Evolutionary conservation across 1,140 invertebrate species (phyloP).

Genomic region (Nasonia giraulti): DNA sequence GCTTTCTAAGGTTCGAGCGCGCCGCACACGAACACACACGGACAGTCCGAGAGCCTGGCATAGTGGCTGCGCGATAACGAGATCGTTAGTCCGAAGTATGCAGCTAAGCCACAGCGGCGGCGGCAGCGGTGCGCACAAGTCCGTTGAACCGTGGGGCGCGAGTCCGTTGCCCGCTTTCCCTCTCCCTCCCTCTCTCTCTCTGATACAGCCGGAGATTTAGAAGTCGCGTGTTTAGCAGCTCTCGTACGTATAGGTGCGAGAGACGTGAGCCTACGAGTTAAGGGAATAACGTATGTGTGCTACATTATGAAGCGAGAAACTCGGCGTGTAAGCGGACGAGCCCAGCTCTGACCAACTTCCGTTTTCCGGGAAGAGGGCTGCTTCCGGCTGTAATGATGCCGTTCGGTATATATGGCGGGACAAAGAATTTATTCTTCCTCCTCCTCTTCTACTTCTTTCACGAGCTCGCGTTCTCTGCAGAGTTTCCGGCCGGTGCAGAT

Average conservation of each 20-base stretch:
- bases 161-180: constrained; percentile 3
- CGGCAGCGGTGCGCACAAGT: constrained; percentile 19
- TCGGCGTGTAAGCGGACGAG: constrained; percentile 1
- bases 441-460: not conserved
- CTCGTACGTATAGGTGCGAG: not conserved
- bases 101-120: not conserved
- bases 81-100: constrained; percentile 37
- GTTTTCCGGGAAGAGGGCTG: not conserved
- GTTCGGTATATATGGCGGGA: too few species aligned
- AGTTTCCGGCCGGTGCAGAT: not conserved
- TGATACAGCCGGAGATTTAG: constrained; percentile 22
- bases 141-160: constrained; percentile 18
- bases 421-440: too few species aligned
- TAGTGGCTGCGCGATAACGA: constrained; percentile 34
- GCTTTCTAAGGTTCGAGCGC: not conserved
- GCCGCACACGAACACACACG: not conserved
- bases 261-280: not conserved
- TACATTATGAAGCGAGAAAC: not conserved
- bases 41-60: not conserved
- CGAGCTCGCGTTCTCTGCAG: not conserved
- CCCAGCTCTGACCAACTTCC: constrained; percentile 30
- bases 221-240: constrained; percentile 28
- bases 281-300: not conserved
- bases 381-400: constrained; percentile 32
- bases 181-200: constrained; percentile 21